A percentile compares a stretch with the other conserved stretches of the same genome.
Conservation (phyloP, 2,113 vertebrate species). For the Burhinus bistriatus region DNA sequence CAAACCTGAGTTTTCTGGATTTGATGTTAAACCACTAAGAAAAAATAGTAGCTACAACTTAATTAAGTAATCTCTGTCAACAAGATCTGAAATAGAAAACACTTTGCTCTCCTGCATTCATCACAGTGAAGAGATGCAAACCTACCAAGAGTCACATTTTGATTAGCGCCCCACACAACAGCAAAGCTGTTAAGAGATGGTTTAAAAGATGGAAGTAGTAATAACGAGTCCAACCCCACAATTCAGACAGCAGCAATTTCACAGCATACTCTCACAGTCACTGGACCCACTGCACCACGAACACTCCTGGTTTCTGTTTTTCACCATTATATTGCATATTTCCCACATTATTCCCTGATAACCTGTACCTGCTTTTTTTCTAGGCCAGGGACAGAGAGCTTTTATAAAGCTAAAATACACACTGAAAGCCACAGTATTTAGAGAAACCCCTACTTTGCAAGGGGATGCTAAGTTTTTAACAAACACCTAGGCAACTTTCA, state of each 20-base stretch:
- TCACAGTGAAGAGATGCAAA: neutral
- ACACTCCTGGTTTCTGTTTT: neutral
- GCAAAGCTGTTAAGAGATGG: neutral
- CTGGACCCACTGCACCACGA: neutral
- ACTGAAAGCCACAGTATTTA: fast-evolving
- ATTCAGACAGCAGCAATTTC: neutral
- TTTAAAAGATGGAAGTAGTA: neutral
- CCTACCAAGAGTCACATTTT: neutral
- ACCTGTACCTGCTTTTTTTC: neutral
- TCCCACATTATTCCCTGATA: neutral
- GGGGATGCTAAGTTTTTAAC: neutral
- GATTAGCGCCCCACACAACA: neutral
- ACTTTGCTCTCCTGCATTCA: neutral
- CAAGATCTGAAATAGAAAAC: neutral
- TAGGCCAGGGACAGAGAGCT: neutral
- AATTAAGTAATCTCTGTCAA: neutral
- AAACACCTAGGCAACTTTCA: neutral
- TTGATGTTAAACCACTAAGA: neutral
- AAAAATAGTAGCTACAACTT: neutral
- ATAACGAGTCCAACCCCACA: neutral
- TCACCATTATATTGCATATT: neutral
- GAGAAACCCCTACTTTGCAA: neutral
- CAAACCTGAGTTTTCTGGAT: neutral
- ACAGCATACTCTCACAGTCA: neutral
- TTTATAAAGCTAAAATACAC: neutral